Percentiles rank a stretch among this genome's conserved stretches.
Conservation (phyloP, 2,888 invertebrate species). For the Conus canariensis region DNA sequence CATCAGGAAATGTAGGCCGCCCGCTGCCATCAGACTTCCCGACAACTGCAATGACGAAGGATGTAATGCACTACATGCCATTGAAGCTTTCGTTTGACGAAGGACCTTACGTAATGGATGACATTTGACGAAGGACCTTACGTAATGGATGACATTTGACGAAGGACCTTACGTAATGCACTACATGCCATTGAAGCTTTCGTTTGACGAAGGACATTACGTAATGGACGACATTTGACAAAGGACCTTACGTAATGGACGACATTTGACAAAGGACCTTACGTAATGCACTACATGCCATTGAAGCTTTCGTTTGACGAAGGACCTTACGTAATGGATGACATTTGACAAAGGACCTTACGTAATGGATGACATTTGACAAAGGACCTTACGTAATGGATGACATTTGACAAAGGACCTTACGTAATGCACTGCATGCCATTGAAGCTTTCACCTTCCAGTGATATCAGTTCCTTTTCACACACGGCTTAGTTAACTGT, state of each 20-base stretch:
- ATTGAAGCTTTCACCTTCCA: too few relatives aligned
- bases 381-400: background rate
- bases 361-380: background rate
- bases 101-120: background rate
- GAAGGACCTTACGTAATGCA: background rate
- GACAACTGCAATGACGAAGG: slow-evolving; percentile 56
- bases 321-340: background rate
- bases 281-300: background rate
- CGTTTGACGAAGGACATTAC: background rate
- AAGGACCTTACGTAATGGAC: background rate
- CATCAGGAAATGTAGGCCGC: slow-evolving; percentile 57
- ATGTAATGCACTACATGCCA: too few relatives aligned
- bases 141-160: background rate
- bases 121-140: background rate
- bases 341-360: background rate
- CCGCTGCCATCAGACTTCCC: slow-evolving; percentile 67
- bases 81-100: background rate
- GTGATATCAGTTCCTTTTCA: too few relatives aligned
- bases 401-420: background rate
- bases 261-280: background rate
- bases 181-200: too few relatives aligned
- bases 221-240: too few relatives aligned
- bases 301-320: background rate
- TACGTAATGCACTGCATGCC: background rate
- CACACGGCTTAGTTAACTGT: too few relatives aligned